Evolutionary conservation across 1,140 invertebrate genomes (phyloP), one percentile per base, ranked within the genome.

Genomic region (Bombus huntii): DNA sequence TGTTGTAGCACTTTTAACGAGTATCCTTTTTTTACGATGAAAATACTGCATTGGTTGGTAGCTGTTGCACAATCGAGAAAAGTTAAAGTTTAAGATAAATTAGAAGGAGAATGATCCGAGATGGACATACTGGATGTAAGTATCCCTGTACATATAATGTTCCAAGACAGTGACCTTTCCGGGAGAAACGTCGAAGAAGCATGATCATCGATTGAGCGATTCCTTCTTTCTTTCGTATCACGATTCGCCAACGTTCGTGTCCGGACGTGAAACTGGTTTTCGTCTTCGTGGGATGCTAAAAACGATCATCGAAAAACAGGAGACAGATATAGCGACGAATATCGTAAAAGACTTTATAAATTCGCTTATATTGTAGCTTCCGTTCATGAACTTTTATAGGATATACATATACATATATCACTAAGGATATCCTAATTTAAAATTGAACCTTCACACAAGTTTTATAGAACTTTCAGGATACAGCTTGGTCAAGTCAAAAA

Each of bases 191-290:
- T 77, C 80, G 42, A 83, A 73, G 81, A 83, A 78, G 66, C 65
- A 72, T 53, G 70, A 75, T 81, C 86, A 66, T 81, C 76, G 83
- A 87, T 87, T 75, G 83, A 87, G 72, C 81, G 86, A 81, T 87
- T 87, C 57, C 57, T 87, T 81, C 86, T 85, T 85, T 76, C 83
- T 85, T 85, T 87, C 76, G 70, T 75, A 79, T 80, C 70, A n/a
- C 65, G 83, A 87, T 81, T 87, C 83, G 71, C 86, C 86, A 85
- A 85, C 62, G 83, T 78, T 72, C 86, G 65, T 62, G 65, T 85
- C 72, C 83, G 77, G 83, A 87, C 86, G 86, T 75, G 83, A 85
- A 87, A 87, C 86, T 85, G 86, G 86, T 87, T 87, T 87, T 87
- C 83, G 77, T 85, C 83, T 85, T 87, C 83, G 83, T 68, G 65